Conservation (phyloP, 2,888 invertebrate species). For the Taphrorychus bicolor region DNA sequence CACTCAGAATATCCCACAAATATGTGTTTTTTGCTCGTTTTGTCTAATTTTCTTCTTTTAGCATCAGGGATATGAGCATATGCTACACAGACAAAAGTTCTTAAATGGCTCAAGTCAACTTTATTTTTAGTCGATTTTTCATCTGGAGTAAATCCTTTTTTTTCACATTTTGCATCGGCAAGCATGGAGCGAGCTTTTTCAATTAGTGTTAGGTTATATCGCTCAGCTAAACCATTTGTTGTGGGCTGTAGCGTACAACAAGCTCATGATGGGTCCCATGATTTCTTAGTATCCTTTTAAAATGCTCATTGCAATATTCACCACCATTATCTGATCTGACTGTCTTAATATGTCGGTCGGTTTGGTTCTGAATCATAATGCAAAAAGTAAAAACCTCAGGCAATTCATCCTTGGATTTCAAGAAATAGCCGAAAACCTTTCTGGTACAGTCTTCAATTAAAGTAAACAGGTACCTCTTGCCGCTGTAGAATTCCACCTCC, state of each 20-base stretch:
- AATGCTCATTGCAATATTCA: too few relatives aligned
- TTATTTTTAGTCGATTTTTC: conserved; percentile 30
- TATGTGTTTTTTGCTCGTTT: conserved; percentile 30
- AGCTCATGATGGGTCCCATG: conserved; percentile 21
- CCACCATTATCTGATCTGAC: conserved; percentile 29
- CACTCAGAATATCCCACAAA: conserved; percentile 33
- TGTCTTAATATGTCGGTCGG: conserved; percentile 27
- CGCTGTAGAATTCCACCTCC: conserved; percentile 36
- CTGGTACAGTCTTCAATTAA: conserved; percentile 38
- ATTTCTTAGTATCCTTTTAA: conserved; percentile 15
- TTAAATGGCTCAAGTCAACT: conserved; percentile 18
- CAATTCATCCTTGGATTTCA: conserved; percentile 34
- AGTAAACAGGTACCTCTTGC: conserved; percentile 24
- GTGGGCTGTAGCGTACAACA: conserved; percentile 25
- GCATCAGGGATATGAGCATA: conserved; percentile 33
- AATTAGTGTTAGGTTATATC: conserved; percentile 32
- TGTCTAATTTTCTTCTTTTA: conserved; percentile 32
- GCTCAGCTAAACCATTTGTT: conserved; percentile 36
- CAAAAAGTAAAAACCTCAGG: conserved; percentile 30
- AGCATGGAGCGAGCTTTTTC: conserved; percentile 32
- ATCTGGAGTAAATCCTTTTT: too few relatives aligned
- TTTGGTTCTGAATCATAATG: conserved; percentile 26
- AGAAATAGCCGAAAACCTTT: conserved; percentile 37
- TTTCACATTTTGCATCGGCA: conserved; percentile 10
- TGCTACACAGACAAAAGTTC: conserved; percentile 30